Conservation (phyloP, 2,888 invertebrate genomes). For the Oligia latruncula region DNA sequence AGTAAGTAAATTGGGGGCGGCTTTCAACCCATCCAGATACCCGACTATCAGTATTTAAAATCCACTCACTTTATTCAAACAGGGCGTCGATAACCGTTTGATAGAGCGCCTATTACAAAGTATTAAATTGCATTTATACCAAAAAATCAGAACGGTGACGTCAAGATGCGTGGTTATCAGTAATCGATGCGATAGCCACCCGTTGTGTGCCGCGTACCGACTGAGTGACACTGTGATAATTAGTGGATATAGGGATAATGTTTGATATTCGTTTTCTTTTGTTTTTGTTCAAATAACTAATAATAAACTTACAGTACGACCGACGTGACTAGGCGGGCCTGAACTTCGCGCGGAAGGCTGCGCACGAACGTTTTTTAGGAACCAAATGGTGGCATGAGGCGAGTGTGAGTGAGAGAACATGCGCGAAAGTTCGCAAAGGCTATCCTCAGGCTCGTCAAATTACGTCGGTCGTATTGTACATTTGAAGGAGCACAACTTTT, state of each 20-base stretch:
- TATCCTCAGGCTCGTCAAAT: too few species aligned
- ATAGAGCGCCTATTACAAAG: slow-evolving; percentile 51
- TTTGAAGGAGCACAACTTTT: too few species aligned
- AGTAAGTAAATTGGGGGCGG: slow-evolving; percentile 31
- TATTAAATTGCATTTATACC: slow-evolving; percentile 57
- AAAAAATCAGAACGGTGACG: slow-evolving; percentile 59
- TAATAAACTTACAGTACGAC: background rate
- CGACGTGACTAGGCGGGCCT: too few species aligned
- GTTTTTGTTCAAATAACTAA: background rate
- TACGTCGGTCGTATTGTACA: too few species aligned
- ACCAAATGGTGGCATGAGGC: too few species aligned
- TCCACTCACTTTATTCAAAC: slow-evolving; percentile 56
- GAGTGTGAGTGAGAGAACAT: too few species aligned
- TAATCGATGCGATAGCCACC: slow-evolving; percentile 64
- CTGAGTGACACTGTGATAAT: slow-evolving; percentile 57
- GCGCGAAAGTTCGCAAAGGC: too few species aligned
- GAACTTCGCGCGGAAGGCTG: too few species aligned
- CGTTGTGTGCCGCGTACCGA: slow-evolving; percentile 53
- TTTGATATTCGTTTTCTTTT: slow-evolving; percentile 30
- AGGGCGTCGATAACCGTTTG: slow-evolving; percentile 52
- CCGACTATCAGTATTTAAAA: slow-evolving; percentile 51
- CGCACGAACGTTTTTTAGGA: too few species aligned
- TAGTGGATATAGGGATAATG: slow-evolving; percentile 57
- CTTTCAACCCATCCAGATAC: slow-evolving; percentile 35
- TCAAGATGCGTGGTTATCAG: slow-evolving; percentile 69